Conservation (phyloP, 2,113 vertebrate genomes). For the Chascanopsetta lugubris region DNA sequence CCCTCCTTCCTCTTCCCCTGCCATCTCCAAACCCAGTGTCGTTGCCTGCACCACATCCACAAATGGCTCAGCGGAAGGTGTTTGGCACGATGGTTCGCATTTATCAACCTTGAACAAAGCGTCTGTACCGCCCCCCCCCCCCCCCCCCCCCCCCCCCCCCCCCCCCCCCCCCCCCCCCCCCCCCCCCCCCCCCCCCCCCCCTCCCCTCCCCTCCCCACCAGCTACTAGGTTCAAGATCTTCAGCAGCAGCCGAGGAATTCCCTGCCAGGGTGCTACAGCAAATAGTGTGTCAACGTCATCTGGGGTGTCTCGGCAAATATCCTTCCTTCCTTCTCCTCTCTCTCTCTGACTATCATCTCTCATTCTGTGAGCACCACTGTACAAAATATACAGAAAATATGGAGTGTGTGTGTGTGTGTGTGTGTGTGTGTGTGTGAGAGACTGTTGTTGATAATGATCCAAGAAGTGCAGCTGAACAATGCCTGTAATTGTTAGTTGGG, state of each 20-base stretch:
- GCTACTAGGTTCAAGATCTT: conserved; percentile 74
- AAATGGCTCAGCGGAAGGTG: no score
- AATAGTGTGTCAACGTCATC: conserved; percentile 78
- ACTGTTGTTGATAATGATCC: conserved; percentile 39
- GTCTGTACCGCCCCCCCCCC: conserved; percentile 33
- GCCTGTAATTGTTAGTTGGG: conserved; percentile 2
- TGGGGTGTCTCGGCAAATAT: conserved; percentile 75
- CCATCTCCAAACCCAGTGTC: conserved; percentile 40
- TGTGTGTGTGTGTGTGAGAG: background rate
- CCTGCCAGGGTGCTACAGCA: conserved; percentile 86
- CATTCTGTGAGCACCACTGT: conserved; percentile 36
- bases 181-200: conserved; percentile 39
- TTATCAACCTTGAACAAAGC: no score
- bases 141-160: conserved; percentile 38
- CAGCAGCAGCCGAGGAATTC: conserved; percentile 83
- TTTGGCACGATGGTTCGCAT: no score
- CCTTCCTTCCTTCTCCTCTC: conserved; percentile 26
- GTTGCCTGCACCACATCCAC: conserved; percentile 26
- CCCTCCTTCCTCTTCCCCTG: conserved; percentile 32
- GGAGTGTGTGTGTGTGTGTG: conserved; percentile 10
- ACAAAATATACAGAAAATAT: conserved; percentile 52
- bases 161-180: conserved; percentile 38
- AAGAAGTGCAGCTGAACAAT: conserved; percentile 9
- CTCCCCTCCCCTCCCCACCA: conserved; percentile 40
- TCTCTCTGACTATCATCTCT: conserved; percentile 19